Evolutionary conservation across 2,797 vertebrate genomes (phyloP).

Genomic region (Linurgus olivaceus): DNA sequence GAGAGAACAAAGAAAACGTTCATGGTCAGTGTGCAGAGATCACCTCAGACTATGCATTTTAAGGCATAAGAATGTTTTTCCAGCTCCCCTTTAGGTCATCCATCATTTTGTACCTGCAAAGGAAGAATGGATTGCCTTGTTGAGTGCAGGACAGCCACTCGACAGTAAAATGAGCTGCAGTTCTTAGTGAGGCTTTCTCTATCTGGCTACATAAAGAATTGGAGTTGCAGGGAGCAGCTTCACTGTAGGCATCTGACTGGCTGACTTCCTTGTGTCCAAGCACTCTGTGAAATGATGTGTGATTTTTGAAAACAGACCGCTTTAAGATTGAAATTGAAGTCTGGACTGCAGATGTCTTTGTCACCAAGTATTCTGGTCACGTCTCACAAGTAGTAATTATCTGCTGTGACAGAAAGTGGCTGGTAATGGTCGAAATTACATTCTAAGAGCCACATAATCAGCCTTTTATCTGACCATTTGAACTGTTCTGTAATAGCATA

Average conservation of each 20-base stretch:
- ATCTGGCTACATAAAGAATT: neutral
- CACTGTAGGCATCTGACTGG: neutral
- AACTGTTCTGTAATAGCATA: constrained; percentile 29
- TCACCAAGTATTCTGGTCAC: constrained; percentile 8
- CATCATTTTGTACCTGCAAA: neutral
- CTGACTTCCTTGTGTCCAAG: neutral
- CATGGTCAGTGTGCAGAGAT: neutral
- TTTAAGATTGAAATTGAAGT: neutral
- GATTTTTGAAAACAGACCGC: neutral
- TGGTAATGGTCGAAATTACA: constrained; percentile 27
- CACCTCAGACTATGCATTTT: neutral
- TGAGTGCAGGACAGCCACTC: neutral
- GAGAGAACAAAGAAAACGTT: neutral
- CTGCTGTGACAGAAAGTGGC: constrained; percentile 27
- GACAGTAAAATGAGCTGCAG: neutral
- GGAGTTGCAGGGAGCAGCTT: neutral
- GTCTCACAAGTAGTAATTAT: constrained; percentile 19
- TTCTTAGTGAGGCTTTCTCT: neutral
- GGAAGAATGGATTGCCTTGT: rapidly evolving
- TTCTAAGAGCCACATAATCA: constrained; percentile 39
- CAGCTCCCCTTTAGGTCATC: neutral
- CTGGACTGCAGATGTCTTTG: neutral
- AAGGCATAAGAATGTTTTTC: neutral
- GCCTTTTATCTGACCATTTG: constrained; percentile 49
- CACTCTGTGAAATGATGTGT: neutral